A percentile compares a stretch with the other conserved stretches of the same genome.
phyloP scores from a whole-genome alignment of 2,113 vertebrate genomes.

The Xenotilapia caudafasciata region DNA sequence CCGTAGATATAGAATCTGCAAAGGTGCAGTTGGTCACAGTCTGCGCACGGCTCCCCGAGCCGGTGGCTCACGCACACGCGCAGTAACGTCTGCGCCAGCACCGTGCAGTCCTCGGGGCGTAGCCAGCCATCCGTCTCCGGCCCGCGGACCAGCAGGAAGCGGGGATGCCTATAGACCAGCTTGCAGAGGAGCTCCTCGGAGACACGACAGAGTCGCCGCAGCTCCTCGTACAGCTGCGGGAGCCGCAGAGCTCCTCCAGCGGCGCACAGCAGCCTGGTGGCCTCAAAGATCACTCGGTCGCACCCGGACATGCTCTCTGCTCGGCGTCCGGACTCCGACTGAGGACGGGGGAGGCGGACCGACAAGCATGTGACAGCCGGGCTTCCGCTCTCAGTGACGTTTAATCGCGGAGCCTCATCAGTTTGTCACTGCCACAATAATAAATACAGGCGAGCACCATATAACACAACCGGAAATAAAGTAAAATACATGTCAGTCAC shows the following conservation, averaged over 20 bases:
- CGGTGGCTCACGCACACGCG: slow-evolving; percentile 55
- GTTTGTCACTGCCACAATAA: neutral
- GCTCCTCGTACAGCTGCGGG: slow-evolving; percentile 34
- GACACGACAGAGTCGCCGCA: slow-evolving; percentile 26
- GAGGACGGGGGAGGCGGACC: neutral
- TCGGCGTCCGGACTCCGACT: neutral
- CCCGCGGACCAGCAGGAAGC: slow-evolving; percentile 45
- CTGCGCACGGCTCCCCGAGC: slow-evolving; percentile 12
- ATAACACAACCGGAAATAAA: neutral
- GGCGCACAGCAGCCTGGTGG: slow-evolving; percentile 53
- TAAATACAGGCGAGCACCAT: neutral
- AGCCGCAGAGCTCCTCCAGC: slow-evolving; percentile 50
- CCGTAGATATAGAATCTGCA: slow-evolving; percentile 69
- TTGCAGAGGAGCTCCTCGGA: slow-evolving; percentile 32
- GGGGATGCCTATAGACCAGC: slow-evolving; percentile 38
- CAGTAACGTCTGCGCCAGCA: slow-evolving; percentile 64
- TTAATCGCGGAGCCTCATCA: neutral
- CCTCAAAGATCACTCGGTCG: slow-evolving; percentile 32
- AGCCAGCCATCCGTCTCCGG: neutral
- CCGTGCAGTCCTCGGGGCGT: neutral
- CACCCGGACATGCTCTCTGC: slow-evolving; percentile 16
- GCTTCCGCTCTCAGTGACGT: neutral
- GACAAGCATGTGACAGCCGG: neutral
- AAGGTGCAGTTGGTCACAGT: slow-evolving; percentile 63
- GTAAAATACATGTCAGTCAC: neutral